Base-by-base conservation (phyloP, 2,113 vertebrate genomes). In the Anthoscopus minutus region DNA sequence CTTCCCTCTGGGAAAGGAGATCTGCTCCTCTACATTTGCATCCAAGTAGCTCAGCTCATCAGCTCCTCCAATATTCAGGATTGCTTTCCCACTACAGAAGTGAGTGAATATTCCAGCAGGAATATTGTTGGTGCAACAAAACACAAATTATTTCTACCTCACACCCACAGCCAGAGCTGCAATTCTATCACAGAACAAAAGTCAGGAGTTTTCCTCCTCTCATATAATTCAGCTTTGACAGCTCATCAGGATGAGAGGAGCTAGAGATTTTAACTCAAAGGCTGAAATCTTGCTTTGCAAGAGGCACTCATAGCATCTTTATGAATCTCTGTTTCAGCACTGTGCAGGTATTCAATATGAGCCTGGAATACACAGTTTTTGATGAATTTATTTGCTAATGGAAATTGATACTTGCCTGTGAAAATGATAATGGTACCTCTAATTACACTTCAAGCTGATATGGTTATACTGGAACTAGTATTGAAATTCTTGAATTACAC, bases 131-230 rank as follows among this genome's bases (percentile, higher is more conserved):
- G 74, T 1, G 8, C 84, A 95, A 93, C 86, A 94, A 88, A 88
- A 60, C 51, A 71, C 57, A 25, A 57, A 88, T 95, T 22, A 77
- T 87, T 90, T 85, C 79, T 80, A 88, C 61, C 85, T 81, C 82
- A 78, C 60, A 76, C 81, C 65, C 90, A 88, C 74, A 44, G 66
- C 14, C 64, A 71, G 76, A 84, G 60, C 57, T 65, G 42, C 35
- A 80, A 96, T 95, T 92, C 86, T 78, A 62, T 70, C 82, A 74
- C n/a, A 58, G 73, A 87, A 78, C 25, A 83, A 82, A 94, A 73
- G 74, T 67, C 69, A 81, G 66, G 60, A 86, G 70, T 53, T 71
- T 60, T 91, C 57, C 72, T 93, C 50, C 58, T 74, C 81, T 92
- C 88, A 58, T 28, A 47, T 27, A 35, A 65, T 93, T 79, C 56